A percentile compares a stretch with the other conserved stretches of the same genome.
Evolutionary conservation across 2,888 invertebrate genomes (phyloP).

Genomic region (Eupeodes latifasciatus): DNA sequence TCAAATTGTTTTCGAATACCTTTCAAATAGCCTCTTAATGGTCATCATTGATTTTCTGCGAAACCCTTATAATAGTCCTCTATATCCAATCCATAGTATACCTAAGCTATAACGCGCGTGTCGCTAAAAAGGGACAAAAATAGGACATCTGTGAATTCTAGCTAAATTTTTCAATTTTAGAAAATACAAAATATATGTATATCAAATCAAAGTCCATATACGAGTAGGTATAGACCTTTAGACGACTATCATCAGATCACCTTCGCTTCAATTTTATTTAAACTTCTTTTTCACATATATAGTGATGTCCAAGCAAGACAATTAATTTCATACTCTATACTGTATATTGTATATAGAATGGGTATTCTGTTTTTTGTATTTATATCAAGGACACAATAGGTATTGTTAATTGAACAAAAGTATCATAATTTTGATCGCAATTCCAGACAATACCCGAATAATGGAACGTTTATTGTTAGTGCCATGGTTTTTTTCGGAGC

Average conservation of each 20-base stretch:
- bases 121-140: slow-evolving; percentile 43
- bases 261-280: slow-evolving; percentile 41
- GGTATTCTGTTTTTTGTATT: slow-evolving; percentile 21
- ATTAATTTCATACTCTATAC: slow-evolving; percentile 67
- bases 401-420: slow-evolving; percentile 71
- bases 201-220: slow-evolving; percentile 20
- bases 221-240: not conserved
- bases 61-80: slow-evolving; percentile 38
- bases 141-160: slow-evolving; percentile 43
- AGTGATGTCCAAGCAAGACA: slow-evolving; percentile 49
- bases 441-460: slow-evolving; percentile 63
- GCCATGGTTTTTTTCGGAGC: slow-evolving; percentile 48
- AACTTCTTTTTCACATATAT: slow-evolving; percentile 66
- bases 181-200: not conserved
- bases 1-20: slow-evolving; percentile 44
- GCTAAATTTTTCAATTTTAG: slow-evolving; percentile 30
- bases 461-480: slow-evolving; percentile 63
- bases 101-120: slow-evolving; percentile 56
- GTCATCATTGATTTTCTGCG: slow-evolving; percentile 71
- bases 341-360: slow-evolving; percentile 25
- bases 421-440: slow-evolving; percentile 74
- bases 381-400: slow-evolving; percentile 33
- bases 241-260: slow-evolving; percentile 46
- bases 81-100: not conserved
- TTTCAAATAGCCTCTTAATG: slow-evolving; percentile 71